Evolutionary conservation across 2,113 vertebrate species (phyloP), one percentile per base, ranked within the genome.

Genomic region (Oophaga pumilio): DNA sequence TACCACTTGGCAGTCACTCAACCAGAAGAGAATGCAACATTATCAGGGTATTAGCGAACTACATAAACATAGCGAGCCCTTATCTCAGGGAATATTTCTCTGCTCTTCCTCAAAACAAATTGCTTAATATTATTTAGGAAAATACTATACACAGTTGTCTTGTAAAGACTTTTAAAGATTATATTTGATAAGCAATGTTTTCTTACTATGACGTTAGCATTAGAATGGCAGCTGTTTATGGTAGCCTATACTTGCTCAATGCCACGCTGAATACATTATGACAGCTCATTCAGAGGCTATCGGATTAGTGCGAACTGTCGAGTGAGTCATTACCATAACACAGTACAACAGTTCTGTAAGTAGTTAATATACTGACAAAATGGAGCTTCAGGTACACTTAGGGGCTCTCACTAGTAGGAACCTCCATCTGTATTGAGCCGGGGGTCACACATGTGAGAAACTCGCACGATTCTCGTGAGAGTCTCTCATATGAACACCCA

Each of bases 1-100:
- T 64, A 18, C 28, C 60, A 50, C 6, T 82, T 69, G 64, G 50
- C 81, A 83, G 66, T 80, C 49, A 83, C 22, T 53, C 64, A 69
- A 82, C 26, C 17, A 53, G 53, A 17, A 28, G 76, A 57, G 52
- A 56, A 57, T 24, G 33, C 76, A 28, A 57, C 53, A 79, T 57
- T 59, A 79, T 53, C 1, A 79, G 24, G 24, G 76, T 59, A 33
- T 79, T 57, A 28, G 43, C 43, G 3, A 50, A 43, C 17, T 74
- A 22, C 18, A 22, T 49, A 22, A 12, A 74, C 71, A 50, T 22
- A 50, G 71, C 12, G 9, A 7, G 33, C 43, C 43, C 71, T 6
- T 49, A 74, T 74, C 43, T 74, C 33, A 12, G 18, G 17, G 28
- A 10, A 49, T 74, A 74, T 8, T 49, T 74, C 49, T 49, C 18